Base-by-base conservation (phyloP, 2,113 vertebrate species). In the Forbesichthys papilliferus region DNA sequence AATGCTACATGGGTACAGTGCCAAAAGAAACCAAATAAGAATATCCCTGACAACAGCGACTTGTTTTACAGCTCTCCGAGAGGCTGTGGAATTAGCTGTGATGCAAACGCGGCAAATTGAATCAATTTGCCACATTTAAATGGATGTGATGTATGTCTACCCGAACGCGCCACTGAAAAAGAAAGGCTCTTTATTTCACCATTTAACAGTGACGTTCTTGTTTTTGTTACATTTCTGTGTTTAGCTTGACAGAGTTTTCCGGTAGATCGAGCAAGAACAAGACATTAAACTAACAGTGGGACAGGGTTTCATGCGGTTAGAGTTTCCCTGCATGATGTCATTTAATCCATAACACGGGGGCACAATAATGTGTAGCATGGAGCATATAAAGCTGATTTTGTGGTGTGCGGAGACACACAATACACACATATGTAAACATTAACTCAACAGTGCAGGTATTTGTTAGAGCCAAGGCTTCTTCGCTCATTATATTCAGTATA, bases 51-150 rank as follows among this genome's bases (percentile, higher is more conserved):
- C 64, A 54, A 49, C 55, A 64, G 67, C 42, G 72, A 34, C 54
- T 11, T 68, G 84, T 73, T 84, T 82, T 74, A 73, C 87, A 81
- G 87, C 87, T 86, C 85, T 77, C 52, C 0, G 71, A 86, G 79
- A 87, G 79, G 78, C 73, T 18, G 69, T 66, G 0, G 83, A 91
- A 88, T 90, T 82, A 87, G 81, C 80, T 33, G 16, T 56, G 85
- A 90, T 82, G 82, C 84, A 88, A 86, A 89, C 84, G 27, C 27
- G 69, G 80, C 87, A 90, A 91, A 92, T 90, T 89, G 85, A 90
- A 91, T 90, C 86, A 88, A 88, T 90, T 88, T 87, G 82, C 78
- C 75, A 74, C 69, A 60, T 74, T 84, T 89, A 89, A 91, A 86
- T 87, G 72, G 87, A 91, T 90, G 81, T 81, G 90, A 89, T 84